Evolutionary conservation across 2,888 invertebrate species (phyloP).

Genomic region (Ormia ochracea): DNA sequence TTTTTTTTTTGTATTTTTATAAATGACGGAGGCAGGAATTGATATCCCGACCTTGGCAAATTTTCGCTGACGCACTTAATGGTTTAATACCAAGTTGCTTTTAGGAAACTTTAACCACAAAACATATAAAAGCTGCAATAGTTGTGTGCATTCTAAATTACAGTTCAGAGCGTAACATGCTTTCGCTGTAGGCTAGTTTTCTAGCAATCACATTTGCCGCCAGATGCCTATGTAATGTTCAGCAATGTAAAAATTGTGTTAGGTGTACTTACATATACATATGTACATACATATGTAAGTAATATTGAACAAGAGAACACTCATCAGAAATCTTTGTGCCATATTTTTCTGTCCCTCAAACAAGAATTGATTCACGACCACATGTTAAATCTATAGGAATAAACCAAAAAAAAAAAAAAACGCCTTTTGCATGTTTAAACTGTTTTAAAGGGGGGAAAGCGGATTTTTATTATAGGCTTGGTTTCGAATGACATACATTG

Average conservation of each 20-base stretch:
- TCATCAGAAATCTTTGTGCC: constrained; percentile 32
- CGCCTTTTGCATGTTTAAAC: constrained; percentile 53
- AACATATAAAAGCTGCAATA: no score
- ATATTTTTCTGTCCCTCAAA: constrained; percentile 6
- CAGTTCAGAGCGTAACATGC: no score
- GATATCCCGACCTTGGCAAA: no score
- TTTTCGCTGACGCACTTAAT: no score
- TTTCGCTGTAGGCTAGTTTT: no score
- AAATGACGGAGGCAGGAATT: no score
- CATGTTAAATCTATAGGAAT: constrained; percentile 10
- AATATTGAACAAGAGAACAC: constrained; percentile 13
- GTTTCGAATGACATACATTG: constrained; percentile 22
- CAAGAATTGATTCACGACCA: constrained; percentile 23
- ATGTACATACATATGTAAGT: no score
- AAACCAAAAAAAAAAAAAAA: constrained; percentile 40
- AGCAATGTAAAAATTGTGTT: background rate
- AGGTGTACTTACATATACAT: background rate
- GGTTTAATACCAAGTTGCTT: no score
- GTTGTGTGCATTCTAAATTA: no score
- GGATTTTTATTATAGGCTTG: constrained; percentile 6
- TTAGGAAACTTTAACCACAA: no score
- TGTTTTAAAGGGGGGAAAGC: background rate
- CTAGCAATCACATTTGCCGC: background rate
- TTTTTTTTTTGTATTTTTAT: no score
- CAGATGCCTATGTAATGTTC: background rate